These are phyloP conservation scores for Alouatta palliata DNA, from an alignment of 2,113 vertebrate species.

Conservation along the genomic window DNA sequence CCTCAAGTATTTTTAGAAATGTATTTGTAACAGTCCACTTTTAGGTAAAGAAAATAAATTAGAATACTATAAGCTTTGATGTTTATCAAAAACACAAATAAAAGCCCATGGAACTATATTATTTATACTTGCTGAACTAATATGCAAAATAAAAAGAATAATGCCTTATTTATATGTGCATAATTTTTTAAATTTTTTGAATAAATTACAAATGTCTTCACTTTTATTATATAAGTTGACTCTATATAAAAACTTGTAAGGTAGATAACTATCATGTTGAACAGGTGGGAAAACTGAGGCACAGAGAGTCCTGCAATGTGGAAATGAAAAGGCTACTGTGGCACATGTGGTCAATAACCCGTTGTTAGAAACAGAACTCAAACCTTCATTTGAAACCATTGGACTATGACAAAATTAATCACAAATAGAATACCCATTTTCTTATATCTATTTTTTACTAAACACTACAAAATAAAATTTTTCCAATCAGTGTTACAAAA, in stretches of 20 bases:
- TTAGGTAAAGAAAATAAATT: neutral
- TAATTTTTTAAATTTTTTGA: neutral
- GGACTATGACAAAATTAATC: neutral
- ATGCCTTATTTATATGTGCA: neutral
- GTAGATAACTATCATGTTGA: neutral
- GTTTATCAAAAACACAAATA: neutral
- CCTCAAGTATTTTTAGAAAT: neutral
- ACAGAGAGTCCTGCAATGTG: fast-evolving
- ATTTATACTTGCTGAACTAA: neutral
- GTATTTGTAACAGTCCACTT: neutral
- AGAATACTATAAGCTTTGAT: neutral
- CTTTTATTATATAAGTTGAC: neutral
- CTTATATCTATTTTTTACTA: neutral
- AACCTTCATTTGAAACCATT: neutral
- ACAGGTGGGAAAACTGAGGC: neutral
- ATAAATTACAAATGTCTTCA: neutral
- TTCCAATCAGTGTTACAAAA: neutral
- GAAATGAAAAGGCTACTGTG: neutral
- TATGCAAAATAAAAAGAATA: neutral
- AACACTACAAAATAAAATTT: neutral
- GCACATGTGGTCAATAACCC: neutral
- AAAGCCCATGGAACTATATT: neutral
- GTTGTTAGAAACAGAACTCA: neutral
- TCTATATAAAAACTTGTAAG: neutral
- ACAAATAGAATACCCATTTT: neutral